Base-by-base conservation (phyloP, 2,797 vertebrate species). In the Myioborus melanocephalus region DNA sequence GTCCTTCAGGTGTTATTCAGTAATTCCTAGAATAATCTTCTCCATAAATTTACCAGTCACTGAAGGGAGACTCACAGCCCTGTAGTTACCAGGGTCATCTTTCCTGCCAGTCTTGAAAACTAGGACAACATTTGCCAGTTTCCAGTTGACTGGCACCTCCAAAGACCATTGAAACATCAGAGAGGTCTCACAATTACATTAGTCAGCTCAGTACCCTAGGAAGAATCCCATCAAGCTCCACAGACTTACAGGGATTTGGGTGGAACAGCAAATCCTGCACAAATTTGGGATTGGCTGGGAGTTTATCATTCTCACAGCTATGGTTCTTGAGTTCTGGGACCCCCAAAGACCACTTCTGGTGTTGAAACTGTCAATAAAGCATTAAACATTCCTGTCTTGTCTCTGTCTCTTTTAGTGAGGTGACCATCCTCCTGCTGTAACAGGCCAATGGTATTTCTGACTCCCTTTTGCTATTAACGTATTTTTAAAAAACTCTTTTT, bases 401-500 rank as follows among this genome's bases (percentile, higher is more conserved):
- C 18, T 41, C 49, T 41, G 10, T 27, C 7, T 30, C 53, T 41
- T 15, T 27, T 32, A 41, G 30, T 14, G 15, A 61, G 41, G 22
- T 49, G 41, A 53, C 13, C 14, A 28, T 41, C 10, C 34, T 59
- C 34, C 37, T 35, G 13, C 30, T 35, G 15, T 17, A 61, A 28
- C 2, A 46, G 30, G 27, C 15, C 13, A 47, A 6, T 47, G 21
- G 6, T 82, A 47, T 49, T 68, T 75, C 23, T 69, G 32, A 35
- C 22, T 55, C 19, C 4, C 2, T 76, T 76, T 49, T 35, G 9
- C 32, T 28, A 61, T n/a, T 24, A 47, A 32, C 0, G 0, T 24
- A 12, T 28, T 60, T 6, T 20, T 15, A 2, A 47, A 41, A 37
- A 6, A 2, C 24, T 72, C 10, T 27, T 53, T 49, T 43, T 61